These are phyloP conservation scores for Oreortyx pictus DNA, from an alignment of 2,797 vertebrate genomes.

Conservation along the genomic window DNA sequence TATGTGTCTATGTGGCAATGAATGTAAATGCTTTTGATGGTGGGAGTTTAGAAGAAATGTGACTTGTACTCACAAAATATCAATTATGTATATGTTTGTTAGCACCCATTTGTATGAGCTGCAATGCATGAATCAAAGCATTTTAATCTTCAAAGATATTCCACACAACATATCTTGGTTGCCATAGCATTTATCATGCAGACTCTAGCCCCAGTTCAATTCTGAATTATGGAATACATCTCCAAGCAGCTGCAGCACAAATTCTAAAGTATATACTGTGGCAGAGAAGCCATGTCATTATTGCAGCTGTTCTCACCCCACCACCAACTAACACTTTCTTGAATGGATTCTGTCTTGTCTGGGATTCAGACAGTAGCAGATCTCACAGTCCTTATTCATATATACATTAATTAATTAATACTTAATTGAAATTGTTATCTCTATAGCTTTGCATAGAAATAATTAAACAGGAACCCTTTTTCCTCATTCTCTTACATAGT, in stretches of 20 bases:
- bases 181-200: constrained; percentile 60
- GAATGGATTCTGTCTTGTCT: not conserved
- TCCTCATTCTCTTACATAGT: not conserved
- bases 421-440: not conserved
- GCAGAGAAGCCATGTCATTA: not conserved
- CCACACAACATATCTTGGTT: not conserved
- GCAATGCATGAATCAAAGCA: constrained; percentile 25
- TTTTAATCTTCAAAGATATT: constrained; percentile 55
- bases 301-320: not conserved
- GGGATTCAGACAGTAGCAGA: not conserved
- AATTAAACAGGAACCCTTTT: not conserved
- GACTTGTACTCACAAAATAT: not conserved
- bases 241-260: not conserved
- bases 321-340: not conserved
- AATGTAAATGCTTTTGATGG: constrained; percentile 16
- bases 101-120: constrained; percentile 16
- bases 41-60: not conserved
- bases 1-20: not conserved
- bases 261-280: not conserved
- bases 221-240: constrained; percentile 32
- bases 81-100: not conserved
- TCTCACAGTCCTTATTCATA: not conserved
- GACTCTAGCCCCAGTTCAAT: constrained; percentile 8
- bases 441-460: not conserved
- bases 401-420: not conserved